Percentiles rank a stretch among this genome's conserved stretches.
phyloP scores from a whole-genome alignment of 2,113 vertebrate species.

The Indicator maculatus region DNA sequence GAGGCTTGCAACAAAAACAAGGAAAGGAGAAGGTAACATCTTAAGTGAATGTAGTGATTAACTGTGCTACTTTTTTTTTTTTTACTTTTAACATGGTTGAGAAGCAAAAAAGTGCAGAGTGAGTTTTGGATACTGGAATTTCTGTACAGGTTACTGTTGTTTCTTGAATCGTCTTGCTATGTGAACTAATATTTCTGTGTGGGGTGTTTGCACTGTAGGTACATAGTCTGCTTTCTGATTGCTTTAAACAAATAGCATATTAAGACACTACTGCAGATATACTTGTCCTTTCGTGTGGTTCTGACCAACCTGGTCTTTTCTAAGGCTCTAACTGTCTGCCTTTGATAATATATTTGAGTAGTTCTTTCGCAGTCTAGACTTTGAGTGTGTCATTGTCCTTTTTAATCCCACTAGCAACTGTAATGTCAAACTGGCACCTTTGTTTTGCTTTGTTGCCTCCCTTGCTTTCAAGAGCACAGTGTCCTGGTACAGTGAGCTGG shows the following conservation, averaged over 20 bases:
- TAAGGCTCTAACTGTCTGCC: background rate
- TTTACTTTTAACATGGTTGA: background rate
- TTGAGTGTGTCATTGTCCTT: background rate
- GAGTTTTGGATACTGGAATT: background rate
- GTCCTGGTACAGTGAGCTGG: background rate
- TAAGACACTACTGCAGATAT: background rate
- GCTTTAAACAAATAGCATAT: background rate
- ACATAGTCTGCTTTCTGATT: background rate
- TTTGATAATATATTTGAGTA: background rate
- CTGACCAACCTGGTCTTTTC: background rate
- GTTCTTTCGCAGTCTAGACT: background rate
- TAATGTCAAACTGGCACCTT: background rate
- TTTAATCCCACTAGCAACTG: background rate
- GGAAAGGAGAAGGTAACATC: background rate
- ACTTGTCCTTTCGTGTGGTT: background rate
- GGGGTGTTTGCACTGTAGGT: background rate
- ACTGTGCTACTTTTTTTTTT: background rate
- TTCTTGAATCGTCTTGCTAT: background rate
- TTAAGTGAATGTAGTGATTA: background rate
- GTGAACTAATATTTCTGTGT: background rate
- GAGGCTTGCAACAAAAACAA: background rate
- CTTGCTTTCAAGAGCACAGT: constrained; percentile 14
- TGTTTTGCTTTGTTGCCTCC: background rate
- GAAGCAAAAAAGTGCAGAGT: background rate
- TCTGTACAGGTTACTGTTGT: background rate